These are phyloP conservation scores for Pachyuromys duprasi DNA, from an alignment of 2,797 vertebrate species.

Conservation along the genomic window DNA sequence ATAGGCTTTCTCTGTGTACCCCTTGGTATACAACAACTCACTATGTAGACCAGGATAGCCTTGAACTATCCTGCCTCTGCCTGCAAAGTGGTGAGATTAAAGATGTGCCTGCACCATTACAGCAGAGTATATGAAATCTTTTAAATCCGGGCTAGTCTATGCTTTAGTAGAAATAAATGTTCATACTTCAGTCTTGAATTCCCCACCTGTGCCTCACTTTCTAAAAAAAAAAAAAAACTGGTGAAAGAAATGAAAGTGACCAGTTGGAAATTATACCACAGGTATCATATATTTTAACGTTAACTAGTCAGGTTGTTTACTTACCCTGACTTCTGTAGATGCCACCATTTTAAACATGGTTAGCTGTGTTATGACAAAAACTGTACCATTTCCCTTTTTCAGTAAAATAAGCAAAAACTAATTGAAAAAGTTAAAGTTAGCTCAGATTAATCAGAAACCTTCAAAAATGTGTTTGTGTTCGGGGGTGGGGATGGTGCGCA, in stretches of 20 bases:
- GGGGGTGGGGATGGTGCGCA: too few species aligned
- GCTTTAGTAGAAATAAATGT: background rate
- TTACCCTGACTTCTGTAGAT: background rate
- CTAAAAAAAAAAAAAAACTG: background rate
- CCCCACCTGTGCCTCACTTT: background rate
- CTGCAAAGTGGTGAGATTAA: background rate
- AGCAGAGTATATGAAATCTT: background rate
- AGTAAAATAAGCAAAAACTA: background rate
- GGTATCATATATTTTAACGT: background rate
- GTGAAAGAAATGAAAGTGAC: background rate
- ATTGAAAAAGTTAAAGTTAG: background rate
- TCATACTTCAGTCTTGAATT: background rate
- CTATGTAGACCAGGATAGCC: background rate
- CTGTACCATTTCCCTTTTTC: background rate
- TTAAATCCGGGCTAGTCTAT: background rate
- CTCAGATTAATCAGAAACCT: conserved; percentile 3
- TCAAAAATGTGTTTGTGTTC: background rate
- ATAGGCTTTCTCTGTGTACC: background rate
- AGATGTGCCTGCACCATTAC: background rate
- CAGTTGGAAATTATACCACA: background rate
- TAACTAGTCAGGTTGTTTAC: background rate
- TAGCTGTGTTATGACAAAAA: background rate
- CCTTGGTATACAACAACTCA: background rate
- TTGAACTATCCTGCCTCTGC: background rate
- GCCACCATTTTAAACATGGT: background rate